Conservation (phyloP, 2,797 vertebrate species). For the Saxicola maurus region DNA sequence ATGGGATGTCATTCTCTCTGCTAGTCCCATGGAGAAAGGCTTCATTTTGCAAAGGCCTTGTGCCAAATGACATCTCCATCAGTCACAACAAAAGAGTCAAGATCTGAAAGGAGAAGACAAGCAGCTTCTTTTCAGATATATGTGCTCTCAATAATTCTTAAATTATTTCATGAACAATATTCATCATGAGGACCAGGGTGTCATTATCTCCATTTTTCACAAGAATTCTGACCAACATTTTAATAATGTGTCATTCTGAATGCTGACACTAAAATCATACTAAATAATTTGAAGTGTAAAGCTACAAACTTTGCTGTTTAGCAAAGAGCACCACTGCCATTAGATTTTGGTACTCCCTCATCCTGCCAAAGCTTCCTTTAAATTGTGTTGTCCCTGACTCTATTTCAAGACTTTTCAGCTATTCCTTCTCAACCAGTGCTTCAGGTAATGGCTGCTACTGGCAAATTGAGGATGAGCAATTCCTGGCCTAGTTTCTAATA, state of each 20-base stretch:
- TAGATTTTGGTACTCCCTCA: background rate
- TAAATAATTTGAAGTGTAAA: background rate
- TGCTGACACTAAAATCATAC: background rate
- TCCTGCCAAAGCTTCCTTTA: background rate
- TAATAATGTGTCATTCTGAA: background rate
- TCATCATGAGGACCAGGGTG: background rate
- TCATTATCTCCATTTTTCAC: background rate
- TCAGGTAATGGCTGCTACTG: background rate
- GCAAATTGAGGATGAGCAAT: background rate
- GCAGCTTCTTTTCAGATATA: background rate
- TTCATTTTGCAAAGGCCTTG: background rate
- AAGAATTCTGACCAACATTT: background rate
- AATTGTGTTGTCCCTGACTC: background rate
- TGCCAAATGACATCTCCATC: background rate
- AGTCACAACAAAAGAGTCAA: background rate
- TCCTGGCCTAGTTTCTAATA: background rate
- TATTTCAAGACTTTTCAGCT: background rate
- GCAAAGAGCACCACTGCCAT: background rate
- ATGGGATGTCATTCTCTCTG: background rate
- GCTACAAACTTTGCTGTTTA: background rate
- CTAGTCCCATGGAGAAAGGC: background rate
- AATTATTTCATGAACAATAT: background rate
- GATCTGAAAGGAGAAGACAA: background rate
- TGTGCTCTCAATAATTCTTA: background rate
- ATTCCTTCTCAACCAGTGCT: background rate